phyloP scores from a whole-genome alignment of 2,797 vertebrate species.

The Crenuchus spilurus region DNA sequence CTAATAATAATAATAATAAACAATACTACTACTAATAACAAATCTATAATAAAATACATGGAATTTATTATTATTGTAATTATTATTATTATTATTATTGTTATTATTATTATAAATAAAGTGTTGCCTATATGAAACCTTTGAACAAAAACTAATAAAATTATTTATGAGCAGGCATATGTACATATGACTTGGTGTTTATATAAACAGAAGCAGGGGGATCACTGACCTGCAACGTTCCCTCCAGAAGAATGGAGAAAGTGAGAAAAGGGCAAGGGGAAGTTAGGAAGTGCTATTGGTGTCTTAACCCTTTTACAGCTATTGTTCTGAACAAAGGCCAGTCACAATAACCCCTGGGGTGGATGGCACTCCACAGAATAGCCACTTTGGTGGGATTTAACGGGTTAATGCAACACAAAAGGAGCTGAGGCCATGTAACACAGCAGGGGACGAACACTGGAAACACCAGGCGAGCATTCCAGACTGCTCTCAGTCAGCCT shows the following conservation, averaged over 20 bases:
- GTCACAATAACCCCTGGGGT: conserved; percentile 58
- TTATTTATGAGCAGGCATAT: not conserved
- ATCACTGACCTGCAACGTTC: conserved; percentile 27
- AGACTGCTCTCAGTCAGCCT: conserved; percentile 19
- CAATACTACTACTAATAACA: not conserved
- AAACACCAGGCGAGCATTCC: conserved; percentile 46
- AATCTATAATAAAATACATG: too few relatives aligned
- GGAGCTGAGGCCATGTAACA: conserved; percentile 46
- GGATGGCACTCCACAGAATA: conserved; percentile 54
- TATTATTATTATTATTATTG: not conserved
- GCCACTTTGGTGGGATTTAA: conserved; percentile 62
- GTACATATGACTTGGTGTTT: not conserved
- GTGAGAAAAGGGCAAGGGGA: conserved; percentile 39
- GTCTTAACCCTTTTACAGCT: conserved; percentile 56
- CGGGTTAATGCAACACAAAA: conserved; percentile 59
- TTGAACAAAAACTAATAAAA: not conserved
- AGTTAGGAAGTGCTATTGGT: conserved; percentile 51
- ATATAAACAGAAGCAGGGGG: not conserved
- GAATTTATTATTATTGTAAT: not conserved
- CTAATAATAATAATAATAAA: not conserved
- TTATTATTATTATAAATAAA: not conserved
- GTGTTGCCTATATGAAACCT: not conserved
- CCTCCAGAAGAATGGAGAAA: conserved; percentile 23
- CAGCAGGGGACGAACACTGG: conserved; percentile 50
- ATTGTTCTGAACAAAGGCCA: conserved; percentile 57